These are phyloP conservation scores for Bradynema listronoti DNA, from an alignment of 1,140 invertebrate genomes.

Conservation along the genomic window DNA sequence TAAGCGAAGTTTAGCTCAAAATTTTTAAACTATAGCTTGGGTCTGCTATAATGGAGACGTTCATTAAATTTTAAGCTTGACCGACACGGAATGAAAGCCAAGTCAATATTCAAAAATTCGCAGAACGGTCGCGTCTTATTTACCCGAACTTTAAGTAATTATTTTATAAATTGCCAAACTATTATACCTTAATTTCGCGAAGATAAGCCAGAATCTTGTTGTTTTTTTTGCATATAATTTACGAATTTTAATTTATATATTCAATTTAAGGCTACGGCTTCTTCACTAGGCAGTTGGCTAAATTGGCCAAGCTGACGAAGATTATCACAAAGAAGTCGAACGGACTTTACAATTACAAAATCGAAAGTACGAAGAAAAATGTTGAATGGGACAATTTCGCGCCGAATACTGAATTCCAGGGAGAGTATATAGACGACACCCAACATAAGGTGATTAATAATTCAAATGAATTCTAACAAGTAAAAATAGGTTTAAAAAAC, in stretches of 20 bases:
- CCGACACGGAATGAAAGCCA: too few species aligned
- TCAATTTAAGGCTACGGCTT: conserved; percentile 32
- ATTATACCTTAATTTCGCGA: too few species aligned
- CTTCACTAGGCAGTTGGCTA: conserved; percentile 41
- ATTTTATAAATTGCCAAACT: too few species aligned
- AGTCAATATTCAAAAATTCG: too few species aligned
- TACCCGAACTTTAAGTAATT: too few species aligned
- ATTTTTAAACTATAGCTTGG: too few species aligned
- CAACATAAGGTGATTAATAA: conserved; percentile 23
- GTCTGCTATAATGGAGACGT: too few species aligned
- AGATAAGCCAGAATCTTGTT: conserved; percentile 8
- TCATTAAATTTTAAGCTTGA: too few species aligned
- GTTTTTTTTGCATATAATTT: not conserved
- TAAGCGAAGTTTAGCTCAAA: too few species aligned
- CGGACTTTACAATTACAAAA: conserved; percentile 26
- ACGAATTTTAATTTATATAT: conserved; percentile 4
- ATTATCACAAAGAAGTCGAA: conserved; percentile 29
- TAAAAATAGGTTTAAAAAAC: too few species aligned
- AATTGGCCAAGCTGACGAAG: conserved; percentile 25
- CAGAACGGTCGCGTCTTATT: too few species aligned
- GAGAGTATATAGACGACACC: conserved; percentile 31
- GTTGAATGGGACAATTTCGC: conserved; percentile 33
- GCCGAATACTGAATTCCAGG: conserved; percentile 34
- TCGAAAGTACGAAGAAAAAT: conserved; percentile 34
- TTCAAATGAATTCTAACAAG: not conserved